These are phyloP conservation scores for Acridotheres tristis DNA, from an alignment of 2,797 vertebrate species.

Conservation along the genomic window DNA sequence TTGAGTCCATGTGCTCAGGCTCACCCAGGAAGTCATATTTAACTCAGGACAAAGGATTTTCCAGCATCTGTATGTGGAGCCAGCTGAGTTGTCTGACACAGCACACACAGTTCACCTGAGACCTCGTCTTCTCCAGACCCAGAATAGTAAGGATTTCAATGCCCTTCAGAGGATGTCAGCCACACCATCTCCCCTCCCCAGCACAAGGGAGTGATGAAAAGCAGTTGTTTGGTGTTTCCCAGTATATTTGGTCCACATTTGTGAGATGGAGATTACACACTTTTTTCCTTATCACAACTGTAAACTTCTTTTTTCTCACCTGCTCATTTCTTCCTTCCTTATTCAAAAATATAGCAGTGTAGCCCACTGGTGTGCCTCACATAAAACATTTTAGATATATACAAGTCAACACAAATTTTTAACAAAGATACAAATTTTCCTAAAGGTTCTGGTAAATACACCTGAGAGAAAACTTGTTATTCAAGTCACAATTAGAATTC, in stretches of 20 bases:
- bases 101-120: neutral
- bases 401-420: neutral
- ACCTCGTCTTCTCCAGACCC: neutral
- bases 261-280: neutral
- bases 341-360: neutral
- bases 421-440: neutral
- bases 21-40: neutral
- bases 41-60: neutral
- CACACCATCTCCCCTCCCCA: neutral
- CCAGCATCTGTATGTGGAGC: neutral
- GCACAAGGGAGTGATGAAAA: neutral
- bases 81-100: neutral
- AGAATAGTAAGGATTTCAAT: neutral
- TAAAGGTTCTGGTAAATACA: neutral
- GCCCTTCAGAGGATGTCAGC: accelerated
- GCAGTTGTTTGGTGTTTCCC: neutral
- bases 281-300: neutral
- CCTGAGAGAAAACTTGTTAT: neutral
- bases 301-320: neutral
- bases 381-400: neutral
- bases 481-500: neutral
- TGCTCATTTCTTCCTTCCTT: neutral
- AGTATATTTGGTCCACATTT: neutral
- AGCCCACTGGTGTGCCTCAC: neutral
- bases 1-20: neutral